These are phyloP conservation scores for Danionella dracula DNA, from an alignment of 2,797 vertebrate genomes.

Conservation along the genomic window DNA sequence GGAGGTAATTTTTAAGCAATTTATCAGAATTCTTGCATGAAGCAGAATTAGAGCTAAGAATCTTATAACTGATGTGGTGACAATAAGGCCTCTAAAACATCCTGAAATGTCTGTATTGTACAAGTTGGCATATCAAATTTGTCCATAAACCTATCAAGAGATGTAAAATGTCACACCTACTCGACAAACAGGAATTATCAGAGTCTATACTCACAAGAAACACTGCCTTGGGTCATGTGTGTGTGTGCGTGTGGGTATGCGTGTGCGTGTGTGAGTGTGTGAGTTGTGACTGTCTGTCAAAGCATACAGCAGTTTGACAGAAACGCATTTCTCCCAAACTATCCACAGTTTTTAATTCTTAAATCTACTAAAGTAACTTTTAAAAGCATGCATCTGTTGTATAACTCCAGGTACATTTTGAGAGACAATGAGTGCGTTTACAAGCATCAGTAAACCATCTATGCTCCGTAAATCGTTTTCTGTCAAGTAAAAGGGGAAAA, in stretches of 20 bases:
- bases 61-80: conserved; percentile 11
- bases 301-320: no score
- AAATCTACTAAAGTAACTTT: no score
- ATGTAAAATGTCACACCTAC: conserved; percentile 63
- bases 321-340: no score
- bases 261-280: background rate
- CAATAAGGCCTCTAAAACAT: conserved; percentile 20
- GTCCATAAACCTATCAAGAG: conserved; percentile 57
- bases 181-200: conserved; percentile 54
- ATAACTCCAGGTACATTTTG: no score
- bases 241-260: conserved; percentile 43
- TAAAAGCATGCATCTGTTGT: no score
- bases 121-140: conserved; percentile 19
- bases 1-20: conserved; percentile 35
- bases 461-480: no score
- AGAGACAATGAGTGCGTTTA: no score
- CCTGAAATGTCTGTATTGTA: background rate
- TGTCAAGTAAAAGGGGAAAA: no score
- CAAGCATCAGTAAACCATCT: no score
- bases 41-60: conserved; percentile 14
- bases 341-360: no score
- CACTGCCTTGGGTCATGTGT: conserved; percentile 58
- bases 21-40: conserved; percentile 22
- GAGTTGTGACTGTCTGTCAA: no score
- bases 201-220: conserved; percentile 56